phyloP scores from a whole-genome alignment of 2,888 invertebrate species.

The Eristalinus sepulchralis region DNA sequence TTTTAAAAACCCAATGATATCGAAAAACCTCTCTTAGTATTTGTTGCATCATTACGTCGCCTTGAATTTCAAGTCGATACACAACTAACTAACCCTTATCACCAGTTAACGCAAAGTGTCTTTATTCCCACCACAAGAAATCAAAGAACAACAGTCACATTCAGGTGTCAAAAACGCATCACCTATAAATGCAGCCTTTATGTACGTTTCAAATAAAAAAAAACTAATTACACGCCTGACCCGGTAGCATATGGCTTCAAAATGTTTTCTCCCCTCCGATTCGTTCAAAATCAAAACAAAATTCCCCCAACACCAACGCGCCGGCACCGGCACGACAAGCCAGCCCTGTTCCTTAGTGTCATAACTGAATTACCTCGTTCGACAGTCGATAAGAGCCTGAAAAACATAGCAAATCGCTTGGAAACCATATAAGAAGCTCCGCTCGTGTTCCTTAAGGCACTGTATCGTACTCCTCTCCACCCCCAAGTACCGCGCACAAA shows the following conservation, averaged over 20 bases:
- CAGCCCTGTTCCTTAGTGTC: conserved; percentile 59
- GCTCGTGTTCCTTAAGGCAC: conserved; percentile 50
- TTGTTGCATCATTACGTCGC: too few species aligned
- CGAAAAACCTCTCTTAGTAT: too few species aligned
- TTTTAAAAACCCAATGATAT: too few species aligned
- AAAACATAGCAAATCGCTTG: conserved; percentile 67
- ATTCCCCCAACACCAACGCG: conserved; percentile 45
- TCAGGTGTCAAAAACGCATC: conserved; percentile 4
- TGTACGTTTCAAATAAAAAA: not conserved
- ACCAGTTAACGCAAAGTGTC: too few species aligned
- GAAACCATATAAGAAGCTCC: conserved; percentile 66
- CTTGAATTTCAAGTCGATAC: too few species aligned
- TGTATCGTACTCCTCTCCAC: not conserved
- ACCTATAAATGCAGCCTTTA: not conserved
- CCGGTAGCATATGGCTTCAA: conserved; percentile 62
- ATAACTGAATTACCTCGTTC: conserved; percentile 72
- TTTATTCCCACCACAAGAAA: too few species aligned
- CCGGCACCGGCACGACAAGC: conserved; percentile 6
- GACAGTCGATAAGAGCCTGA: conserved; percentile 65
- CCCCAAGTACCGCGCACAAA: not conserved
- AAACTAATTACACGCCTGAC: conserved; percentile 52
- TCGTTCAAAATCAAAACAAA: conserved; percentile 67
- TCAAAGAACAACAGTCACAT: not conserved
- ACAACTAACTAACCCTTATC: too few species aligned
- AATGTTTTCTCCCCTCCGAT: conserved; percentile 47